Conservation (phyloP, 2,888 invertebrate species). For the Dryococelus australis region DNA sequence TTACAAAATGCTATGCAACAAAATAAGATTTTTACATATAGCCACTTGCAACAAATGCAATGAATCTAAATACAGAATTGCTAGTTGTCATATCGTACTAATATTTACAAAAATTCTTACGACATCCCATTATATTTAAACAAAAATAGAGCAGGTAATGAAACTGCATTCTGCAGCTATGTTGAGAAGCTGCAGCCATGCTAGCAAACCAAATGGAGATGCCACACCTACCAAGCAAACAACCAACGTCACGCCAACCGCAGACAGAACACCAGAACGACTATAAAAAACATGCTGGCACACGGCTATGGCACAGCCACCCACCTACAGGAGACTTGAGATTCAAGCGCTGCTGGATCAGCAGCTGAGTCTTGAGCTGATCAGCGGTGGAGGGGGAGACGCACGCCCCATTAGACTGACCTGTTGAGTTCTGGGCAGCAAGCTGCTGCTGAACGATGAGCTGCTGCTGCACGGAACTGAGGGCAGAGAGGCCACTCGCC, state of each 20-base stretch:
- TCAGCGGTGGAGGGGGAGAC: constrained; percentile 10
- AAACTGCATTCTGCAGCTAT: background rate
- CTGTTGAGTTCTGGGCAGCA: constrained; percentile 46
- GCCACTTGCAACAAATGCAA: too few species aligned
- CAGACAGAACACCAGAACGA: constrained; percentile 3
- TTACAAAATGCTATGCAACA: too few species aligned
- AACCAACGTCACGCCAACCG: background rate
- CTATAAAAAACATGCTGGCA: constrained; percentile 21
- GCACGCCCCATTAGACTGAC: constrained; percentile 31
- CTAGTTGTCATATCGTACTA: too few species aligned
- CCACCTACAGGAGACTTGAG: constrained; percentile 24
- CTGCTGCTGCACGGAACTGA: constrained; percentile 54
- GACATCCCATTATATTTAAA: too few species aligned
- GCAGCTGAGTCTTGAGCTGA: constrained; percentile 26
- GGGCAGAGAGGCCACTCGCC: constrained; percentile 57
- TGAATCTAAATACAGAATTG: too few species aligned
- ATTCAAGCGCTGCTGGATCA: constrained; percentile 24
- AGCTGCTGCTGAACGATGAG: constrained; percentile 55
- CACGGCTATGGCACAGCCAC: background rate
- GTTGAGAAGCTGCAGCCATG: background rate
- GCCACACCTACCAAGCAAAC: background rate
- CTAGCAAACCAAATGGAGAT: background rate
- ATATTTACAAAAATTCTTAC: too few species aligned
- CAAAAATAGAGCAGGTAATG: too few species aligned
- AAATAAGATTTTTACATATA: too few species aligned